Conservation (phyloP, 2,113 vertebrate species). For the Pseudonaja textilis region DNA sequence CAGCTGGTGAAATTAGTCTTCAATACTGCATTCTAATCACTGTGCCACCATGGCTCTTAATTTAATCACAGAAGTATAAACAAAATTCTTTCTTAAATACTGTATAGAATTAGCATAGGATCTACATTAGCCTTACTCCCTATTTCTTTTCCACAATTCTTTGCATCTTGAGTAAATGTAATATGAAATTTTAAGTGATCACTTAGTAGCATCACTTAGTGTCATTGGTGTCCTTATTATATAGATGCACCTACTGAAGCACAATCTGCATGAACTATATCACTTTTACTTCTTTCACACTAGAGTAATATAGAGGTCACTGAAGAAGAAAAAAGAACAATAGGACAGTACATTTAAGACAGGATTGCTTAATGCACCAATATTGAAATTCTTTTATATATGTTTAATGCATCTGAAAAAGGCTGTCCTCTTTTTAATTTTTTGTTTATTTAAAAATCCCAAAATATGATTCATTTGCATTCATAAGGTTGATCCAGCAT, state of each 20-base stretch:
- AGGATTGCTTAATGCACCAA: constrained; percentile 7
- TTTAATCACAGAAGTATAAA: neutral
- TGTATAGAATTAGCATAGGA: neutral
- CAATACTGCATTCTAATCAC: neutral
- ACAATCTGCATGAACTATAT: neutral
- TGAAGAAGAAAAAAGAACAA: neutral
- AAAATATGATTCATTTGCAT: constrained; percentile 6
- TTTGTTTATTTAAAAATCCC: constrained; percentile 4
- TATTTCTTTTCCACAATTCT: neutral
- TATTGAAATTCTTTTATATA: neutral
- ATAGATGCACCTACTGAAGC: neutral
- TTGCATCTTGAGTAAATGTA: neutral
- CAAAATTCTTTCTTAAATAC: neutral
- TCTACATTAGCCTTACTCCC: neutral
- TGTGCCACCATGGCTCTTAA: neutral
- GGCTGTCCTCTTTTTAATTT: neutral
- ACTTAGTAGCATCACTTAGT: neutral
- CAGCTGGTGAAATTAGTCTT: neutral
- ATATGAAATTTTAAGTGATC: neutral
- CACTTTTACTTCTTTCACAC: neutral
- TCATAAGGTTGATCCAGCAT: neutral
- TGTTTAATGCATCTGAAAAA: neutral
- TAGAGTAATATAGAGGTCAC: neutral
- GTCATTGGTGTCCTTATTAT: neutral
- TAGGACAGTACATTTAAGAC: constrained; percentile 10